phyloP scores from a whole-genome alignment of 2,888 invertebrate genomes.

The Chrysomela aeneicollis region DNA sequence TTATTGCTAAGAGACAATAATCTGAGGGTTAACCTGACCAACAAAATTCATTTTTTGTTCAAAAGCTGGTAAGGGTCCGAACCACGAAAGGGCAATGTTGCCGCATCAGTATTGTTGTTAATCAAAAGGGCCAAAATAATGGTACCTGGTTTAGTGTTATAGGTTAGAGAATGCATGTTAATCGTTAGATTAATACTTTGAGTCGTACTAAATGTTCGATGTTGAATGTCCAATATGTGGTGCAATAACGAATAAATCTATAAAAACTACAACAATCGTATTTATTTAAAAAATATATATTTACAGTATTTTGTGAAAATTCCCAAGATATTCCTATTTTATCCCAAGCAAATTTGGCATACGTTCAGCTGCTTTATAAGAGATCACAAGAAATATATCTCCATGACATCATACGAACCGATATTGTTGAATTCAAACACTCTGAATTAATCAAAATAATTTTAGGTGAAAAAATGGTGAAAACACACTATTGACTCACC shows the following conservation, averaged over 20 bases:
- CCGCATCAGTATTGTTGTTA: conserved; percentile 45
- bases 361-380: no score
- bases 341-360: no score
- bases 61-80: conserved; percentile 65
- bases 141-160: conserved; percentile 49
- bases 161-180: conserved; percentile 47
- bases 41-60: conserved; percentile 47
- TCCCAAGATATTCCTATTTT: no score
- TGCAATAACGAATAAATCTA: conserved; percentile 57
- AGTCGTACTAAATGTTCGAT: conserved; percentile 57
- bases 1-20: conserved; percentile 65
- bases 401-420: no score
- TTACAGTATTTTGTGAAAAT: neutral
- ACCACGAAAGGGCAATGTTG: conserved; percentile 55
- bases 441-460: no score
- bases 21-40: conserved; percentile 56
- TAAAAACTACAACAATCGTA: conserved; percentile 39
- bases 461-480: no score
- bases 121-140: conserved; percentile 47
- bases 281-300: conserved; percentile 36
- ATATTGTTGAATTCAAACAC: no score
- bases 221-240: conserved; percentile 57
- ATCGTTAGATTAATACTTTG: conserved; percentile 36
- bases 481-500: no score
- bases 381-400: no score